These are phyloP conservation scores for Erpornis zantholeuca DNA, from an alignment of 2,113 vertebrate species.

Conservation along the genomic window DNA sequence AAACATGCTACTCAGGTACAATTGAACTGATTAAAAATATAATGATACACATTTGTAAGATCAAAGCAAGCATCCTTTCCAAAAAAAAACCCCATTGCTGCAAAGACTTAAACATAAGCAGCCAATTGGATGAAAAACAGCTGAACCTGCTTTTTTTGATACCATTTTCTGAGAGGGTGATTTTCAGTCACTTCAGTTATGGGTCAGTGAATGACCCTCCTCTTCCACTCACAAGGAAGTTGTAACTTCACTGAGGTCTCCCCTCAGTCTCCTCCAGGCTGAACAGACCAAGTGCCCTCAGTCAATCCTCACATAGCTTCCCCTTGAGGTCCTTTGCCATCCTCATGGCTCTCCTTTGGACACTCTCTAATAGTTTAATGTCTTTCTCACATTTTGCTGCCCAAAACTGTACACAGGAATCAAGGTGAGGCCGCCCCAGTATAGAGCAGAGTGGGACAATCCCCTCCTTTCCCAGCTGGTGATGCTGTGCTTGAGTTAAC, in stretches of 20 bases:
- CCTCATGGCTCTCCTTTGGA: not conserved
- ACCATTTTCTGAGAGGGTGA: not conserved
- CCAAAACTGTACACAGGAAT: not conserved
- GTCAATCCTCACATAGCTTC: accelerated
- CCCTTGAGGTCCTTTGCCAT: not conserved
- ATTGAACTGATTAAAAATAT: not conserved
- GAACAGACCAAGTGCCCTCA: not conserved
- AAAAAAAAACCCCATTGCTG: not conserved
- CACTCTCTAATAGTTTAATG: not conserved
- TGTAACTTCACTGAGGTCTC: not conserved
- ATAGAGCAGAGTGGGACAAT: not conserved
- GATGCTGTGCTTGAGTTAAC: not conserved
- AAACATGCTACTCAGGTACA: not conserved
- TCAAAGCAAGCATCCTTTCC: not conserved
- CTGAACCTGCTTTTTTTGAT: not conserved
- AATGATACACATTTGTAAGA: not conserved
- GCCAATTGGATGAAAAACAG: not conserved
- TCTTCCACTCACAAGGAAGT: accelerated
- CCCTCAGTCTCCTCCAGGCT: not conserved
- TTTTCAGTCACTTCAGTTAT: not conserved
- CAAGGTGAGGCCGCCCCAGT: accelerated
- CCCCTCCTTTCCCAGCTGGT: accelerated
- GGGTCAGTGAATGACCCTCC: not conserved
- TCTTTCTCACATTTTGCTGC: accelerated
- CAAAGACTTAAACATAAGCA: not conserved